A percentile compares a stretch with the other conserved stretches of the same genome.
phyloP scores from a whole-genome alignment of 1,140 invertebrate genomes.

The Probaryconus sp. region DNA sequence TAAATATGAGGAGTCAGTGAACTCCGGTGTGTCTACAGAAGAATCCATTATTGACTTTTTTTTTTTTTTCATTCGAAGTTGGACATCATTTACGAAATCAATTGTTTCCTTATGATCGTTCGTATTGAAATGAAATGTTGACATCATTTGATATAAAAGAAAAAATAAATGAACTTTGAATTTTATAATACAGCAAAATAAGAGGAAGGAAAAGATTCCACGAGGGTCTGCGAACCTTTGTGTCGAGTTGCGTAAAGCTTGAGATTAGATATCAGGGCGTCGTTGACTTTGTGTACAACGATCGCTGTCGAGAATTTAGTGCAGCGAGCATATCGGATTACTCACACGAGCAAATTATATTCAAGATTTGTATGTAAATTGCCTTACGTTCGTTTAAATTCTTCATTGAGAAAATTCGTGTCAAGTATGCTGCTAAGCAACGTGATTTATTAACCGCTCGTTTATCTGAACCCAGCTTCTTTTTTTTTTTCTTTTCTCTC shows the following conservation, averaged over 20 bases:
- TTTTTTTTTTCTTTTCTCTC: no score
- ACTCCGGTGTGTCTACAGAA: no score
- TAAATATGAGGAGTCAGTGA: no score
- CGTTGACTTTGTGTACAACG: constrained; percentile 31
- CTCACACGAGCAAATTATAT: constrained; percentile 22
- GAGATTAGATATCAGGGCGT: constrained; percentile 46
- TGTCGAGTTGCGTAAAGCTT: constrained; percentile 47
- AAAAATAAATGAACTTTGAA: no score
- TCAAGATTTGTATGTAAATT: constrained; percentile 42
- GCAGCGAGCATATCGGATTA: constrained; percentile 41
- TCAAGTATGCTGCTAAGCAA: constrained; percentile 16
- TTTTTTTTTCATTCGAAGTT: no score
- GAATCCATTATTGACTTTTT: no score
- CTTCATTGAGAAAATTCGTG: constrained; percentile 16
- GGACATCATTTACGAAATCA: no score
- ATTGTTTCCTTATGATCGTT: no score
- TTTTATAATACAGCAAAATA: no score
- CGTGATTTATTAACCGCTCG: constrained; percentile 14
- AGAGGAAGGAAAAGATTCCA: constrained; percentile 13
- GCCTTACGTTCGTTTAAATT: neutral
- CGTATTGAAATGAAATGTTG: no score
- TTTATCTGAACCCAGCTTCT: no score
- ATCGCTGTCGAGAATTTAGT: constrained; percentile 28
- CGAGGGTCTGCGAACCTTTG: constrained; percentile 31
- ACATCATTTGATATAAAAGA: no score